Evolutionary conservation across 2,113 vertebrate genomes (phyloP).

Genomic region (Elachura formosa): DNA sequence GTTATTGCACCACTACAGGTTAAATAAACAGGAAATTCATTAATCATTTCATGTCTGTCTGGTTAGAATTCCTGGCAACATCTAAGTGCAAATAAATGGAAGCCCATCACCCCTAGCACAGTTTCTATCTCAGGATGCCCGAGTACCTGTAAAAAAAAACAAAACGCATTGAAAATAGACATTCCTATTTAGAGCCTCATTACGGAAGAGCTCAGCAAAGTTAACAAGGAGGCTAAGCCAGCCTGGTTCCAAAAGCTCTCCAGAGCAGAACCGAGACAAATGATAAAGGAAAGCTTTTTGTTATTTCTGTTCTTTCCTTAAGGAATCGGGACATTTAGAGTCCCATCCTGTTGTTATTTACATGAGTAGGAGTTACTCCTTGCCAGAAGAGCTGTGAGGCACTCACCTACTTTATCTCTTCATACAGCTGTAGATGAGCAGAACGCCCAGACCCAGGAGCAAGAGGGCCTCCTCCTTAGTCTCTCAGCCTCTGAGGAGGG

Average conservation of each 20-base stretch:
- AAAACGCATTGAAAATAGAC: background rate
- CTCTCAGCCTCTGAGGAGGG: constrained; percentile 69
- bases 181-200: background rate
- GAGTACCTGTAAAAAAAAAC: background rate
- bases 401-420: background rate
- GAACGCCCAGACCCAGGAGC: constrained; percentile 89
- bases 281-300: background rate
- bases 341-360: background rate
- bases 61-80: background rate
- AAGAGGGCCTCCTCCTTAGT: constrained; percentile 75
- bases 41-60: background rate
- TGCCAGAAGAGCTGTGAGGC: background rate
- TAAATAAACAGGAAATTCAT: background rate
- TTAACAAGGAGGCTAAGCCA: background rate
- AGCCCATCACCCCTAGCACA: background rate
- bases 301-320: background rate
- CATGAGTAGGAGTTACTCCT: background rate
- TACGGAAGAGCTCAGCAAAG: background rate
- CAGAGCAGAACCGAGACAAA: background rate
- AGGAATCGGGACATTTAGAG: background rate
- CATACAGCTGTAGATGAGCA: constrained; percentile 92
- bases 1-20: background rate
- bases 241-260: background rate
- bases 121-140: background rate
- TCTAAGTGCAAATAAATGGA: background rate